Percentiles rank a stretch among this genome's conserved stretches.
These are phyloP conservation scores for Pantherophis guttatus DNA, from an alignment of 2,113 vertebrate genomes.

Conservation along the genomic window DNA sequence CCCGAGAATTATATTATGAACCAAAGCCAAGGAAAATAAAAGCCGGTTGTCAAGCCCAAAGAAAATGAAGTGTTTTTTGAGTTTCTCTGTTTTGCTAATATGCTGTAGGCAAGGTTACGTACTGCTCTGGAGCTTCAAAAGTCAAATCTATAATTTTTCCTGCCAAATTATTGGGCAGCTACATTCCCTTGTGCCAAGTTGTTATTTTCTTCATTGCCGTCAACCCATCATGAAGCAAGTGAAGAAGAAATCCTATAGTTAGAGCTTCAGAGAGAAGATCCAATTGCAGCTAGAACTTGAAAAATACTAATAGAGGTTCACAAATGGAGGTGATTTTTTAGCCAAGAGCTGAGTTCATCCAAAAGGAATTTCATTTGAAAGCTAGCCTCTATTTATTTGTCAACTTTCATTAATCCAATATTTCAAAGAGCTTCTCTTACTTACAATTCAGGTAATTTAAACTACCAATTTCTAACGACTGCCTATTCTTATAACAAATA, in stretches of 20 bases:
- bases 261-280: constrained; percentile 34
- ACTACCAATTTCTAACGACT: not conserved
- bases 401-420: not conserved
- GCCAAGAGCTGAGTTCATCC: constrained; percentile 54
- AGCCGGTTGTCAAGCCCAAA: not conserved
- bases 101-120: constrained; percentile 30
- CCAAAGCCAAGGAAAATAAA: constrained; percentile 5
- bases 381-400: not conserved
- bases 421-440: not conserved
- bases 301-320: constrained; percentile 42
- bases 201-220: constrained; percentile 51
- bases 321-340: constrained; percentile 42
- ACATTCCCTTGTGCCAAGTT: constrained; percentile 37
- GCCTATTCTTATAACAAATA: not conserved
- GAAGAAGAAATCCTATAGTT: constrained; percentile 33
- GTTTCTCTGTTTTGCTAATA: constrained; percentile 30
- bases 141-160: constrained; percentile 31
- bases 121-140: constrained; percentile 32
- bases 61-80: constrained; percentile 25
- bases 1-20: constrained; percentile 21
- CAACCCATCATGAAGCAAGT: constrained; percentile 3
- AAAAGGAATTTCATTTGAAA: not conserved
- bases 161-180: constrained; percentile 48
- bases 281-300: constrained; percentile 49
- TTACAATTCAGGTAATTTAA: not conserved